These are phyloP conservation scores for Probaryconus sp. DNA, from an alignment of 1,140 invertebrate species.

Conservation along the genomic window DNA sequence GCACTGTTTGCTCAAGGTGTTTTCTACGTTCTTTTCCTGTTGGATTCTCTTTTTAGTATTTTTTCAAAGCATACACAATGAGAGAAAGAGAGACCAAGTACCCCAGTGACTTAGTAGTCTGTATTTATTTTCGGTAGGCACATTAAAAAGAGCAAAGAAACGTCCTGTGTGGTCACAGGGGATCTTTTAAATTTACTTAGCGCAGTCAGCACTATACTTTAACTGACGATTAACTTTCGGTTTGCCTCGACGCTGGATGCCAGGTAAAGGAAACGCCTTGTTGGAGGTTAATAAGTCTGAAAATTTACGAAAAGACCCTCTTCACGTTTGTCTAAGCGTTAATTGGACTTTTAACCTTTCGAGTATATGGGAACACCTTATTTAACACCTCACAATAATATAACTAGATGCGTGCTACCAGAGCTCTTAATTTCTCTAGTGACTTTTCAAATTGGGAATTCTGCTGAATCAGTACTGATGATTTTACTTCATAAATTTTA, in stretches of 20 bases:
- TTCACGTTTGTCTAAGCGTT: slow-evolving; percentile 11
- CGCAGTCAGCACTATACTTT: slow-evolving; percentile 51
- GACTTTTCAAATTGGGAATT: slow-evolving; percentile 24
- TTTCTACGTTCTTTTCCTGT: slow-evolving; percentile 33
- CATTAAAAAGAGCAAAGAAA: slow-evolving; percentile 58
- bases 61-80: slow-evolving; percentile 57
- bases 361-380: slow-evolving; percentile 30
- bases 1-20: slow-evolving; percentile 47
- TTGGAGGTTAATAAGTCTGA: slow-evolving; percentile 20
- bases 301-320: slow-evolving; percentile 22
- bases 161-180: slow-evolving; percentile 46
- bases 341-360: slow-evolving; percentile 48
- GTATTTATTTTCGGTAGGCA: slow-evolving; percentile 51
- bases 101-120: slow-evolving; percentile 58
- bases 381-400: slow-evolving; percentile 47
- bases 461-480: too few relatives aligned
- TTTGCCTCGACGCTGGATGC: too few relatives aligned
- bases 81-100: too few relatives aligned
- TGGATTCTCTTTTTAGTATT: slow-evolving; percentile 52
- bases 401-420: slow-evolving; percentile 21
- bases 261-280: slow-evolving; percentile 55
- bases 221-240: slow-evolving; percentile 55
- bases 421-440: slow-evolving; percentile 19
- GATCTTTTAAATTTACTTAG: slow-evolving; percentile 54
- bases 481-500: too few relatives aligned